These are phyloP conservation scores for Notothenia coriiceps DNA, from an alignment of 2,113 vertebrate genomes.

Conservation along the genomic window DNA sequence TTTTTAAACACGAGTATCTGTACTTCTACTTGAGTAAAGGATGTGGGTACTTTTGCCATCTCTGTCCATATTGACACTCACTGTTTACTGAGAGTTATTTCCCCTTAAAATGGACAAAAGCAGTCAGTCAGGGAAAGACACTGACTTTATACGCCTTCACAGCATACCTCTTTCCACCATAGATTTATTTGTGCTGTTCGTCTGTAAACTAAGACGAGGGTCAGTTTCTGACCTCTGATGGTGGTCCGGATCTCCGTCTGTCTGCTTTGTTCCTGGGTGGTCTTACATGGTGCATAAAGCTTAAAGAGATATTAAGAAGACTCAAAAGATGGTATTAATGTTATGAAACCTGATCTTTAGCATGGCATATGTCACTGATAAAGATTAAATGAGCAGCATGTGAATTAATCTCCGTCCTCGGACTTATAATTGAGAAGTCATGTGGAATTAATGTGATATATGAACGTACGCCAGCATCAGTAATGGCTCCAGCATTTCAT, in stretches of 20 bases:
- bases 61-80: no score
- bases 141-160: slow-evolving; percentile 63
- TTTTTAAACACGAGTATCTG: no score
- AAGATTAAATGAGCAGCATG: slow-evolving; percentile 5
- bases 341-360: slow-evolving; percentile 28
- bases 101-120: not conserved
- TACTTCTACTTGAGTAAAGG: no score
- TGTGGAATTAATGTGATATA: slow-evolving; percentile 32
- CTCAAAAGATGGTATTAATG: slow-evolving; percentile 41
- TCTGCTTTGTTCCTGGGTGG: slow-evolving; percentile 80
- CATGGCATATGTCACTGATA: slow-evolving; percentile 18
- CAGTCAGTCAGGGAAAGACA: not conserved
- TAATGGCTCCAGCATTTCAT: slow-evolving; percentile 14
- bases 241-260: slow-evolving; percentile 74
- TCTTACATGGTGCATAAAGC: slow-evolving; percentile 46
- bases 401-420: slow-evolving; percentile 2
- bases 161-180: slow-evolving; percentile 66
- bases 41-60: no score
- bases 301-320: slow-evolving; percentile 39
- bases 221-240: slow-evolving; percentile 76
- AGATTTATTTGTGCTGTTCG: slow-evolving; percentile 75
- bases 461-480: slow-evolving; percentile 7
- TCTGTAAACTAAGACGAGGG: slow-evolving; percentile 75
- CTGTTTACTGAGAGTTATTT: no score
- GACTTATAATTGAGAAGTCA: slow-evolving; percentile 20